phyloP scores from a whole-genome alignment of 2,113 vertebrate genomes.

The Hucho hucho region DNA sequence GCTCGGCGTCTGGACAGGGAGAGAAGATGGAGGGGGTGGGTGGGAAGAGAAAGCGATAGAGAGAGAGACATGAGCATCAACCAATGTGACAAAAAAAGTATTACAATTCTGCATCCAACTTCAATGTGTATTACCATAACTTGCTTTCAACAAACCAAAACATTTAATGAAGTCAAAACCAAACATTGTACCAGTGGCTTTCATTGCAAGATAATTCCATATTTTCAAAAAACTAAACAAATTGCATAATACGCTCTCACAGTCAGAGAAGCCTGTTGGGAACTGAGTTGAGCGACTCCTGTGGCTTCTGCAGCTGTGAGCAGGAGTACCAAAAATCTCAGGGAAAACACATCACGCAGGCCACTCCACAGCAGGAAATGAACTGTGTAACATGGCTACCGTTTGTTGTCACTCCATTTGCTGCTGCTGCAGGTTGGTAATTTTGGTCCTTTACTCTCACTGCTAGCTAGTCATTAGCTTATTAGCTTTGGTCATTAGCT shows the following conservation, averaged over 20 bases:
- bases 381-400: background rate
- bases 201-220: too few species aligned
- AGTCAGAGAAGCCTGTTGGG: background rate
- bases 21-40: background rate
- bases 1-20: background rate
- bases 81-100: background rate
- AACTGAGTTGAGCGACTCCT: background rate
- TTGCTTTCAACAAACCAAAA: too few species aligned
- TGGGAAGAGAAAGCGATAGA: background rate
- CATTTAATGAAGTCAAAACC: too few species aligned
- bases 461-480: background rate
- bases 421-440: background rate
- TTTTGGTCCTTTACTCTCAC: background rate
- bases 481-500: background rate
- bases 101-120: background rate
- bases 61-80: background rate
- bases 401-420: background rate
- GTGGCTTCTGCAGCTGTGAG: background rate
- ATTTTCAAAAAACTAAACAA: too few species aligned
- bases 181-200: too few species aligned
- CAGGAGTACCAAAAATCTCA: too few species aligned
- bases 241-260: too few species aligned
- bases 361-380: conserved; percentile 4
- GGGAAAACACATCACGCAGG: background rate
- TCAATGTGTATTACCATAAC: too few species aligned